A percentile compares a stretch with the other conserved stretches of the same genome.
Evolutionary conservation across 2,113 vertebrate species (phyloP).

Genomic region (Haemorhous mexicanus): DNA sequence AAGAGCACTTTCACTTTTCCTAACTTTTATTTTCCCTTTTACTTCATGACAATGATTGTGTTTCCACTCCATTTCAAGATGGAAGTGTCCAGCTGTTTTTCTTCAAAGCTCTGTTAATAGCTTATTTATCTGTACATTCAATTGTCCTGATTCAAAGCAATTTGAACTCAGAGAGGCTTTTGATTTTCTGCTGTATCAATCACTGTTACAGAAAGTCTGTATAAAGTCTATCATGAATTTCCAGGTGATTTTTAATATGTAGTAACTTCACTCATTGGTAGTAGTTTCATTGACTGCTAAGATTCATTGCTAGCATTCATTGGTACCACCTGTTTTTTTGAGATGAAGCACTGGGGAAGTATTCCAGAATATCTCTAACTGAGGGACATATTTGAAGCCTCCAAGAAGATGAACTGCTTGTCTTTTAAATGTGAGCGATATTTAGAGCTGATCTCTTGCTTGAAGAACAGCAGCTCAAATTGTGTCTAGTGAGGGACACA

Average conservation of each 20-base stretch:
- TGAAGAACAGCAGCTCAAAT: neutral
- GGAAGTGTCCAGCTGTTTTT: neutral
- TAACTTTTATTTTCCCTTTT: constrained; percentile 21
- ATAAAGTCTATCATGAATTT: neutral
- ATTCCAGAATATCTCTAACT: neutral
- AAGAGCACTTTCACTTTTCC: constrained; percentile 3
- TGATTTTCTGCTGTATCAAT: neutral
- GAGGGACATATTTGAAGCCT: neutral
- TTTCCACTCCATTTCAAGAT: neutral
- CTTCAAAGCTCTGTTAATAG: constrained; percentile 12
- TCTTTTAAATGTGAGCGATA: neutral
- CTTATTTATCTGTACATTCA: neutral
- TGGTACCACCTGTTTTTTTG: neutral
- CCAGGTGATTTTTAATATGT: neutral
- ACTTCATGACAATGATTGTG: neutral
- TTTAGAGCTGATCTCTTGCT: neutral
- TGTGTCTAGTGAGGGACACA: neutral
- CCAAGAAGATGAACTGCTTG: neutral
- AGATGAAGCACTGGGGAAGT: neutral
- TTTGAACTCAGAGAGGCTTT: constrained; percentile 18
- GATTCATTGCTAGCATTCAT: neutral
- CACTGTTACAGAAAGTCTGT: neutral
- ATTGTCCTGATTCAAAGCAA: neutral
- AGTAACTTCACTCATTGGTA: neutral
- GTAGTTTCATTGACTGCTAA: neutral